Conservation (phyloP, 2,888 invertebrate species). For the Drosophila percnosoma region DNA sequence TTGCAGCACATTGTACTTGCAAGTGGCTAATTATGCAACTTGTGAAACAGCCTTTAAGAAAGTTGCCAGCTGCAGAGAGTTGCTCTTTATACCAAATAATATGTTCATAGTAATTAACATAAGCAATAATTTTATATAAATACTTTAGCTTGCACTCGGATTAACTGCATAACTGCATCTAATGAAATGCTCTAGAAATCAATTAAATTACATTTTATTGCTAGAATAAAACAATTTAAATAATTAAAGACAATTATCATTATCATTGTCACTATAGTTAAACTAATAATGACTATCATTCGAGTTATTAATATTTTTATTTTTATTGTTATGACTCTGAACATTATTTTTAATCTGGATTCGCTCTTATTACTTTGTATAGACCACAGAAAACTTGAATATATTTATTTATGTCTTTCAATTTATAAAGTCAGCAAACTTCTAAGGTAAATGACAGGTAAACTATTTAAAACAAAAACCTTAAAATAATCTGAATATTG, state of each 20-base stretch:
- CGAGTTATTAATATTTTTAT: background rate
- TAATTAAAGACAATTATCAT: background rate
- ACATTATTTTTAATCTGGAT: background rate
- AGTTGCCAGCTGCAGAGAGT: conserved; percentile 20
- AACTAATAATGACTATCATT: background rate
- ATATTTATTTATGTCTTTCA: too few relatives aligned
- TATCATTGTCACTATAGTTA: background rate
- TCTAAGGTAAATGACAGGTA: too few relatives aligned
- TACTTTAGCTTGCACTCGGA: conserved; percentile 1
- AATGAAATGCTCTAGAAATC: background rate
- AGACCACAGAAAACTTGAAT: too few relatives aligned
- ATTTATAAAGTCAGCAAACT: too few relatives aligned
- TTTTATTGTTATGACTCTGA: background rate
- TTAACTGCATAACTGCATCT: conserved; percentile 7
- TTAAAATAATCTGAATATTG: background rate
- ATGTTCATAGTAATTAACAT: conserved; percentile 9
- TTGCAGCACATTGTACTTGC: conserved; percentile 45
- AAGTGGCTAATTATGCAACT: conserved; percentile 61
- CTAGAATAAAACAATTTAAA: background rate
- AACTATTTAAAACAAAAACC: too few relatives aligned
- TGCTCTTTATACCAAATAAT: background rate
- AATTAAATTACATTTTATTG: background rate
- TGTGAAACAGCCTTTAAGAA: conserved; percentile 33
- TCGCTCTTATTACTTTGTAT: background rate
- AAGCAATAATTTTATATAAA: background rate